Conservation (phyloP, 2,888 invertebrate genomes). For the Entomobrya proxima region DNA sequence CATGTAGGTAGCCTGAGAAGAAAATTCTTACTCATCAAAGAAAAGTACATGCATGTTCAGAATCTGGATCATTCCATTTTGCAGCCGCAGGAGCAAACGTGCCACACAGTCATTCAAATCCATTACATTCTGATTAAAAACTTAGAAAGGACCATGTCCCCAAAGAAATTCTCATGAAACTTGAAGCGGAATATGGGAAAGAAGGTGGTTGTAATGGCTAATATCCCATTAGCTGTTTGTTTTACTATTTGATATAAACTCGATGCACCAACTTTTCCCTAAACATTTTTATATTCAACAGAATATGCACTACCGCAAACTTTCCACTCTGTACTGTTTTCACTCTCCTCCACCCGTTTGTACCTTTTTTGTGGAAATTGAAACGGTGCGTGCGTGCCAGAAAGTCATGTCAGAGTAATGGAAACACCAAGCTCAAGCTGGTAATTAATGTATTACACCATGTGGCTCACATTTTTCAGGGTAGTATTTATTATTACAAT, state of each 20-base stretch:
- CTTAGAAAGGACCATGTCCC: neutral
- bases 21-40: neutral
- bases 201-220: slow-evolving; percentile 20
- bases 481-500: slow-evolving; percentile 14
- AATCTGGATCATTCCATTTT: neutral
- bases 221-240: slow-evolving; percentile 35
- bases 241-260: neutral
- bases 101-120: slow-evolving; percentile 46
- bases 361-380: neutral
- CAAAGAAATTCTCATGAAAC: slow-evolving; percentile 39
- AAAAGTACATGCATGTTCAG: neutral
- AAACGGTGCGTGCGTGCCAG: slow-evolving; percentile 58
- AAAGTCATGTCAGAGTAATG: slow-evolving; percentile 51
- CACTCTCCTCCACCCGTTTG: neutral
- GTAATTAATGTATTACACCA: slow-evolving; percentile 66
- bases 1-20: no score
- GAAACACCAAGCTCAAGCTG: slow-evolving; percentile 41
- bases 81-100: slow-evolving; percentile 1
- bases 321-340: neutral
- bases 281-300: neutral
- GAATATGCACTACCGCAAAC: neutral
- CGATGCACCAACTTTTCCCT: neutral
- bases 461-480: slow-evolving; percentile 41
- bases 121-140: slow-evolving; percentile 53
- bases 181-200: neutral